Conservation (phyloP, 2,888 invertebrate genomes). For the Conus canariensis region DNA sequence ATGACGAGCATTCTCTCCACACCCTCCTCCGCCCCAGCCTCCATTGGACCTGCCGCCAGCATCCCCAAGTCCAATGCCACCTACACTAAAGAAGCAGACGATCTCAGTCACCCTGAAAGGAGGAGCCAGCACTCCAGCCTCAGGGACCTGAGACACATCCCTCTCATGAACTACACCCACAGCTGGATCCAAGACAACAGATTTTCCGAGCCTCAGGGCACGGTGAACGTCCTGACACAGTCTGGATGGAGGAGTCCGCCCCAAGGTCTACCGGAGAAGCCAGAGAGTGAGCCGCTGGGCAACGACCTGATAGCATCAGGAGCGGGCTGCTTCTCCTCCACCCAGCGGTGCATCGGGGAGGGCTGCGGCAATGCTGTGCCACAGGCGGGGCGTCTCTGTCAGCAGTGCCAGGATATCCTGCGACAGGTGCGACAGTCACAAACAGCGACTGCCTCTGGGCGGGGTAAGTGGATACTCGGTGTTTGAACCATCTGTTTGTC, state of each 20-base stretch:
- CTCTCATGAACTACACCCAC: neutral
- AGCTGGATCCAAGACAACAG: neutral
- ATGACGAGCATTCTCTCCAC: neutral
- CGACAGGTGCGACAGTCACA: conserved; percentile 5
- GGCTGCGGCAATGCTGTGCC: conserved; percentile 18
- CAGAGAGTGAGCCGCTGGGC: conserved; percentile 15
- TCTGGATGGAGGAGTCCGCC: neutral
- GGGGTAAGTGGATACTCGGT: neutral
- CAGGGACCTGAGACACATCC: neutral
- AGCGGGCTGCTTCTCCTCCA: conserved; percentile 16
- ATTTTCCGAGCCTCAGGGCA: neutral
- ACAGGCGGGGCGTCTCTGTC: neutral
- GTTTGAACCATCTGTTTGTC: neutral
- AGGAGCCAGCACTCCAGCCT: neutral
- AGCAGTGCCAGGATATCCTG: conserved; percentile 34
- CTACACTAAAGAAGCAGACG: neutral
- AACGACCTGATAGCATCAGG: conserved; percentile 38
- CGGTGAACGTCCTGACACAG: neutral
- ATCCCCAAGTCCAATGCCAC: neutral
- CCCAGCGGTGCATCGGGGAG: neutral
- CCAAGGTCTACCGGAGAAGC: conserved; percentile 28
- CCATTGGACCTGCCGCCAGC: neutral
- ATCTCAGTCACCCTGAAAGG: neutral
- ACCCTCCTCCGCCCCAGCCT: conserved; percentile 1
- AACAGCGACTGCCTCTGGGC: neutral